These are phyloP conservation scores for Tryphoninae sp. DNA, from an alignment of 2,888 invertebrate genomes.

Conservation along the genomic window DNA sequence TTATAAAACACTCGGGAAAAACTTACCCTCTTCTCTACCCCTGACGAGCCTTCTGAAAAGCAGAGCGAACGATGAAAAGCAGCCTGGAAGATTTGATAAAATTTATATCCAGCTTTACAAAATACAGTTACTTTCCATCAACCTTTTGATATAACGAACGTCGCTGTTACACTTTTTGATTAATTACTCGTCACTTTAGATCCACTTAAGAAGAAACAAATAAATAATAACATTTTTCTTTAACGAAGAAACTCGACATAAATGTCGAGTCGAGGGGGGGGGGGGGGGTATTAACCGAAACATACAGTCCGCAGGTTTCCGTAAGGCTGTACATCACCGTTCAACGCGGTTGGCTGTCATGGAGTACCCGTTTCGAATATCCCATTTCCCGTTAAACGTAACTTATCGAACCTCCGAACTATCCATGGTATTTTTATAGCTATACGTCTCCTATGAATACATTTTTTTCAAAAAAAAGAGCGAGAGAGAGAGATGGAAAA, in stretches of 20 bases:
- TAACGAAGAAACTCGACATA: neutral
- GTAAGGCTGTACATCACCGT: conserved; percentile 32
- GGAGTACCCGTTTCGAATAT: conserved; percentile 16
- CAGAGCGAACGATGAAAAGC: neutral
- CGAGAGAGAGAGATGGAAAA: neutral
- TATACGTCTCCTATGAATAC: conserved; percentile 22
- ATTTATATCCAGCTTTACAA: conserved; percentile 8
- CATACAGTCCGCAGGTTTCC: neutral
- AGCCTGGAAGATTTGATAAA: conserved; percentile 5
- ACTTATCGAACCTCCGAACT: conserved; percentile 41
- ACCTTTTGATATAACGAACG: neutral
- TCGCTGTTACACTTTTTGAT: neutral
- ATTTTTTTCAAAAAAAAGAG: conserved; percentile 31
- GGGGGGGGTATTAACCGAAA: conserved; percentile 28
- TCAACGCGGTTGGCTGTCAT: conserved; percentile 26
- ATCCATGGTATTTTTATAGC: neutral
- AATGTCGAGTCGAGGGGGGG: too few species aligned
- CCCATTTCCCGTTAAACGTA: conserved; percentile 45
- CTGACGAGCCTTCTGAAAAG: neutral
- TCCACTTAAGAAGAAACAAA: neutral
- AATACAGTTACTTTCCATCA: conserved; percentile 10
- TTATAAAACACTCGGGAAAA: conserved; percentile 43
- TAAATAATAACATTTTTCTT: neutral
- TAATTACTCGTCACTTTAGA: neutral
- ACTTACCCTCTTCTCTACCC: neutral